Evolutionary conservation across 35 echinoderm and acorn worm genomes (phyloP).

Genomic region (Chiridota heheva): DNA sequence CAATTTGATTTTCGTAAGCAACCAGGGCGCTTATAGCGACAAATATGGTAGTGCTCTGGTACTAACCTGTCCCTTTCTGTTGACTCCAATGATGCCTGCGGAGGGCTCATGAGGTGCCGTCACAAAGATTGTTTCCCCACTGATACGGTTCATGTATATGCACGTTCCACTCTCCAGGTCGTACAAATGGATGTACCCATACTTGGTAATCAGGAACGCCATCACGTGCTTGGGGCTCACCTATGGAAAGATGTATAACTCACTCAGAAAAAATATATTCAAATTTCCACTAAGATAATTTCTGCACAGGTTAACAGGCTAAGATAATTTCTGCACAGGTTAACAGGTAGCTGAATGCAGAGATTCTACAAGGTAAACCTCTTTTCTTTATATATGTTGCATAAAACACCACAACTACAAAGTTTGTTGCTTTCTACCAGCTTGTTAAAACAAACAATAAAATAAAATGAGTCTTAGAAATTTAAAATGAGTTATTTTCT

Average conservation of each 20-base stretch:
- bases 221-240: conserved; percentile 77
- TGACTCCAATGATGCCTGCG: conserved; percentile 95
- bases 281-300: too few species aligned
- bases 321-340: background rate
- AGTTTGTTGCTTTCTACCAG: too few species aligned
- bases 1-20: too few species aligned
- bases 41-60: background rate
- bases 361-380: too few species aligned
- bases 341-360: background rate
- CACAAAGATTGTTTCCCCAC: conserved; percentile 98
- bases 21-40: background rate
- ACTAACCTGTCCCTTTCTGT: conserved; percentile 97
- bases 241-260: conserved; percentile 18
- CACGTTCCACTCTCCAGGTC: conserved; percentile 88
- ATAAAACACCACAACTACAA: too few species aligned
- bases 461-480: too few species aligned
- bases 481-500: too few species aligned
- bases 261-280: background rate
- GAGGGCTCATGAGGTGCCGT: conserved; percentile 90
- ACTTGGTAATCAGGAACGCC: conserved; percentile 94
- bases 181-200: conserved; percentile 96
- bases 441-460: too few species aligned
- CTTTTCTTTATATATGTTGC: too few species aligned
- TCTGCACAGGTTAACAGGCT: too few species aligned
- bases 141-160: conserved; percentile 99